Evolutionary conservation across 2,797 vertebrate species (phyloP), one percentile per base, ranked within the genome.

Genomic region (Urophycis tenuis): DNA sequence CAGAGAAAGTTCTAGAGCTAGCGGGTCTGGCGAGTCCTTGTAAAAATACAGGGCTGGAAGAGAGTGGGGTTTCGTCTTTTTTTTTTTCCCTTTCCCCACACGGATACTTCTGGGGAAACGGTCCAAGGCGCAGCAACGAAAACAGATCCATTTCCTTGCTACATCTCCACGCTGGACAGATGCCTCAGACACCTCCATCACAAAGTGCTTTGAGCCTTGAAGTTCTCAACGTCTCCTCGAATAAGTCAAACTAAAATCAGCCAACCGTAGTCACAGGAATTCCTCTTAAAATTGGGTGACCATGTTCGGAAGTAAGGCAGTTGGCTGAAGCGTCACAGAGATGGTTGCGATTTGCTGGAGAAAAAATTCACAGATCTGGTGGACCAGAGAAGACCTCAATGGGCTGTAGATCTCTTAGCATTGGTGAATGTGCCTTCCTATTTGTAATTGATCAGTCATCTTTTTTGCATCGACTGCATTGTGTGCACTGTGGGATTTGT

Each of bases 1-100:
- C 33, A n/a, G 71, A 72, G 17, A n/a, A n/a, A n/a, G 25, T 11
- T 67, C 60, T 67, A 67, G 60, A 67, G 60, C 60, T 67, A 67
- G 60, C 29, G 60, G 60, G 60, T 25, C 9, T 9, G 60, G 29
- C 8, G 25, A 67, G n/a, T 67, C 60, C 60, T 67, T 67, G 60
- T 29, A 67, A 29, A 67, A 67, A 25, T 67, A 67, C 60, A 67
- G 14, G 60, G 60, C n/a, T 29, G 60, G 60, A 67, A 67, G 60
- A 60, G 60, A 67, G 60, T 25, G 60, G 29, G 60, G 60, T 67
- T 67, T 67, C 2, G 53, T 60, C 25, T 67, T 67, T 60, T 60
- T 29, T 67, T 30, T 67, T 14, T 41, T 6, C 11, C 14, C 14
- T 41, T 8, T 41, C 39, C 14, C 39, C 60, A 67, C n/a, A 17